Evolutionary conservation across 2,113 vertebrate species (phyloP).

Genomic region (Centropus unirufus): DNA sequence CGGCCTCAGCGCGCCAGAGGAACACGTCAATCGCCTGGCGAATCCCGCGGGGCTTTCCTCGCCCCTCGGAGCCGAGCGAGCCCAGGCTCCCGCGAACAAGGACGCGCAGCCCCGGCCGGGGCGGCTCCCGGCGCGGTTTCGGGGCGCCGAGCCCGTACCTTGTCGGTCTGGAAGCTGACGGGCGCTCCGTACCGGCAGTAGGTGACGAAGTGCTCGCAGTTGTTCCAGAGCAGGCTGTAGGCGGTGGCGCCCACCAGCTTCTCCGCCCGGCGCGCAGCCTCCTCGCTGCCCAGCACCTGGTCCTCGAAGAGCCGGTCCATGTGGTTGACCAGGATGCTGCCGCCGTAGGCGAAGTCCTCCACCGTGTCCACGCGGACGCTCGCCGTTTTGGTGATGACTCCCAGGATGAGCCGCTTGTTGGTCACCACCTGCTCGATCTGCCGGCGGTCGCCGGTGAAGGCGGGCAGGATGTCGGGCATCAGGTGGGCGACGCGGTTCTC

Average conservation of each 20-base stretch:
- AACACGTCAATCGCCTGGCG: fast-evolving
- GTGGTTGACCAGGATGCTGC: slow-evolving; percentile 83
- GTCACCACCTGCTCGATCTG: slow-evolving; percentile 83
- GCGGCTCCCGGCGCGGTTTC: too few relatives aligned
- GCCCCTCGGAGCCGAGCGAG: background rate
- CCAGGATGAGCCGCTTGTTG: slow-evolving; percentile 89
- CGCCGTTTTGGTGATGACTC: slow-evolving; percentile 84
- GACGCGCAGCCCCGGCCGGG: background rate
- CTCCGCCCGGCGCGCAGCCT: slow-evolving; percentile 86
- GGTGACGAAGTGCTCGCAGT: slow-evolving; percentile 95
- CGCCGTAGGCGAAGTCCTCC: slow-evolving; percentile 92
- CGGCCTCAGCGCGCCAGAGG: background rate
- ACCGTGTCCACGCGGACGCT: slow-evolving; percentile 90
- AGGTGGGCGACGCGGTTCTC: slow-evolving; percentile 90
- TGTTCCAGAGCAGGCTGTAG: slow-evolving; percentile 95
- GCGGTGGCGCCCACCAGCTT: slow-evolving; percentile 79
- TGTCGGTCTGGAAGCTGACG: slow-evolving; percentile 86
- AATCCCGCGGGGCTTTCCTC: background rate
- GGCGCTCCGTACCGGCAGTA: slow-evolving; percentile 88
- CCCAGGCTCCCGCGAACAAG: background rate
- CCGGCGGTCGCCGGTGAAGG: slow-evolving; percentile 75
- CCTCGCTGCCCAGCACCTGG: slow-evolving; percentile 77
- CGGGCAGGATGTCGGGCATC: slow-evolving; percentile 92
- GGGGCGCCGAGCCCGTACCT: slow-evolving; percentile 78
- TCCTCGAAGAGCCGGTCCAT: slow-evolving; percentile 77